phyloP scores from a whole-genome alignment of 2,113 vertebrate genomes.

The Lagopus leucura region DNA sequence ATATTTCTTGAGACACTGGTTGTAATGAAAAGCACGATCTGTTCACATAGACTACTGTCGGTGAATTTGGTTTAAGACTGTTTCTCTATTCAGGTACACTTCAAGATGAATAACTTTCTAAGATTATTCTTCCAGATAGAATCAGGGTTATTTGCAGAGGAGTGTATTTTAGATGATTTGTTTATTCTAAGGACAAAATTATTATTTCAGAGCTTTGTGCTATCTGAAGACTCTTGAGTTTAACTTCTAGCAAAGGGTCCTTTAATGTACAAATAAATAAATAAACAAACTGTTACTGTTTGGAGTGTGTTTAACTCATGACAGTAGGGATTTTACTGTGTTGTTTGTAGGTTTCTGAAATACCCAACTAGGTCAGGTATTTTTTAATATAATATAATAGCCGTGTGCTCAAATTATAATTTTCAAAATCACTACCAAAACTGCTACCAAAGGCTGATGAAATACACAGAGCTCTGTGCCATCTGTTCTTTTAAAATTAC shows the following conservation, averaged over 20 bases:
- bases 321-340: not conserved
- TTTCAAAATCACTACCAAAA: not conserved
- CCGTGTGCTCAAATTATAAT: not conserved
- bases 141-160: not conserved
- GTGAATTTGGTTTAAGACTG: accelerated
- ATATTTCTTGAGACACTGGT: not conserved
- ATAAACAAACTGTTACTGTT: not conserved
- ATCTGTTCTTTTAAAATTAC: not conserved
- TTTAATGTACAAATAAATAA: not conserved
- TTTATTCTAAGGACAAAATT: not conserved
- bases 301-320: not conserved
- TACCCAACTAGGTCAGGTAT: not conserved
- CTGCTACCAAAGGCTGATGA: not conserved
- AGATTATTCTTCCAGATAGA: not conserved
- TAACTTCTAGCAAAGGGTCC: not conserved
- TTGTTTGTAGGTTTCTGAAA: not conserved
- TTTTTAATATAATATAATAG: not conserved
- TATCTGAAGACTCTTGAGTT: not conserved
- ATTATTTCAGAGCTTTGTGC: not conserved
- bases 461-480: not conserved
- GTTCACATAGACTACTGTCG: not conserved
- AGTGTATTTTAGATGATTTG: not conserved
- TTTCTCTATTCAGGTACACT: not conserved
- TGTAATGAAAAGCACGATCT: not conserved
- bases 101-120: not conserved